Evolutionary conservation across 2,888 invertebrate genomes (phyloP), one percentile per base, ranked within the genome.

Genomic region (Acronicta psi): DNA sequence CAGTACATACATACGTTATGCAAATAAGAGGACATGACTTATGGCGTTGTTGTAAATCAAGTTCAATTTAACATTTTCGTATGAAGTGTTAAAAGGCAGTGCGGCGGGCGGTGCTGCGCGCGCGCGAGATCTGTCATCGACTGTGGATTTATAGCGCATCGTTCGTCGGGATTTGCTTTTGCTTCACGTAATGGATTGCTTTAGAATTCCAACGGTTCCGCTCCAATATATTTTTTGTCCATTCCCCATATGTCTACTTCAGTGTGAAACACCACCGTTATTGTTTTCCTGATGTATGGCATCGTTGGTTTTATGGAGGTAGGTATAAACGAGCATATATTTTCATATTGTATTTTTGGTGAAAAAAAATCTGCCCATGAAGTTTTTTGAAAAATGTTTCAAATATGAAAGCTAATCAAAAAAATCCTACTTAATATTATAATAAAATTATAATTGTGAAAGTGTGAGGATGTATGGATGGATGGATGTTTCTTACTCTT

Each of bases 131-230:
- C 84, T 84, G 85, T 84, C 85, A 83, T 83, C 81, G 79, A 69
- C 73, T 64, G 64, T 68, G 71, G 69, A 86, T 87, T 86, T 86
- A 86, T 86, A 76, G 81, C 83, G 69, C 79, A 80, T 83, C 84
- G 81, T 81, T 82, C 77, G 79, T 73, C 61, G 74, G 79, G 80
- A 82, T 85, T 85, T 82, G 79, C 79, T 80, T 83, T 75, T 75
- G 77, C 79, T 75, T 72, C 65, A 69, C 72, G 67, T 79, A 80
- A 77, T 81, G 78, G 83, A 84, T 83, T 80, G 79, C 80, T 80
- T 77, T 82, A 73, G 77, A 77, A 83, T 78, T 77, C 66, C 72
- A 59, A 69, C 68, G 59, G 49, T 73, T 67, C 60, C 49, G 43
- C 68, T 55, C 51, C 49, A 65, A 77, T 72, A 62, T 77, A 69